phyloP scores from a whole-genome alignment of 2,888 invertebrate species.

The Noctua janthina region DNA sequence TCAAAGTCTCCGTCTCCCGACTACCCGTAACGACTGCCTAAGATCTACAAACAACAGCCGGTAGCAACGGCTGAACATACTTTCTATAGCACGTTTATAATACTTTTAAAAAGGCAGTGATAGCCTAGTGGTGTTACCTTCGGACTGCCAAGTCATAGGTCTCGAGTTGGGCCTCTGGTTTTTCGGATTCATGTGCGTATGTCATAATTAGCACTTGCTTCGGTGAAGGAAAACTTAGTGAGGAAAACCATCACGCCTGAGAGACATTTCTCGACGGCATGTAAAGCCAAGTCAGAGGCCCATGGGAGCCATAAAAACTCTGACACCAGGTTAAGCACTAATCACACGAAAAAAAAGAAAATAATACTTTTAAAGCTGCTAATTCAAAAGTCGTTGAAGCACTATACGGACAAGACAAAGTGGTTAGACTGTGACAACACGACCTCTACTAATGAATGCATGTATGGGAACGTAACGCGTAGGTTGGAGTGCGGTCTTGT shows the following conservation, averaged over 20 bases:
- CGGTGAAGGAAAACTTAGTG: neutral
- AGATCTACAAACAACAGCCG: neutral
- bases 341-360: neutral
- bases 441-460: conserved; percentile 35
- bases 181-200: neutral
- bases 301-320: no score
- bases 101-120: no score
- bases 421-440: conserved; percentile 21
- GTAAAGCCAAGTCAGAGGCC: no score
- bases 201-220: no score
- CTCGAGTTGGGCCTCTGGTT: neutral
- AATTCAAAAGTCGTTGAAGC: conserved; percentile 14
- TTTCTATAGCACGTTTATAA: no score
- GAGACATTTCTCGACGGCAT: neutral
- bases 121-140: no score
- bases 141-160: no score
- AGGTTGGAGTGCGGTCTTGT: conserved; percentile 21
- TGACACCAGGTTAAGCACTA: no score
- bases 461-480: conserved; percentile 34
- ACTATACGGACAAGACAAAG: neutral
- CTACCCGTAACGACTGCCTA: neutral
- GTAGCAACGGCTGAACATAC: no score
- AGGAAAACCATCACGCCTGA: neutral
- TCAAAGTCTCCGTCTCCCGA: neutral
- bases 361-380: conserved; percentile 19